Conservation (phyloP, 2,797 vertebrate species). For the Sebastes iracundus region DNA sequence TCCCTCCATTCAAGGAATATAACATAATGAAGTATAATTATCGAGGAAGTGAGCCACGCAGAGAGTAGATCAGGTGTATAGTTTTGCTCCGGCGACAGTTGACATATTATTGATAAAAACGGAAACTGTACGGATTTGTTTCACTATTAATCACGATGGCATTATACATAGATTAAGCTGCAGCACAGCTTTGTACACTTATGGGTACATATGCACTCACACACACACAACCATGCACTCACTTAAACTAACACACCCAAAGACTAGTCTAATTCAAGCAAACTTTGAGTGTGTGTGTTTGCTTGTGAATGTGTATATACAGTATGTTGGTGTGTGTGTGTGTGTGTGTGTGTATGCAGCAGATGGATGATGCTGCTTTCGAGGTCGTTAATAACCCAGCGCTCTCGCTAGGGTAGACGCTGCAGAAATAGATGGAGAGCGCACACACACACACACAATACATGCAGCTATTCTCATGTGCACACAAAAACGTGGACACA, state of each 20-base stretch:
- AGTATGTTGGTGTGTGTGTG: background rate
- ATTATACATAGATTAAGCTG: background rate
- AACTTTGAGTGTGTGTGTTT: background rate
- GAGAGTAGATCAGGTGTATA: background rate
- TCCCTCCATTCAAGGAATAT: background rate
- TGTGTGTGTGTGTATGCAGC: constrained; percentile 26
- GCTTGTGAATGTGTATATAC: background rate
- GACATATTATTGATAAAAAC: constrained; percentile 3
- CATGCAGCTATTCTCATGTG: background rate
- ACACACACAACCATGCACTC: background rate
- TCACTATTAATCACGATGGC: constrained; percentile 8
- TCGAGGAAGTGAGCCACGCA: background rate
- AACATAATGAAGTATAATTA: background rate
- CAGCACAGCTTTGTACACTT: background rate
- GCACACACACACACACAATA: background rate
- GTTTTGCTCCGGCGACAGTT: constrained; percentile 15
- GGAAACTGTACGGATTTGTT: constrained; percentile 2
- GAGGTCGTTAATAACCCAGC: constrained; percentile 56
- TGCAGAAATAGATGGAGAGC: constrained; percentile 19
- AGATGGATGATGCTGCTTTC: constrained; percentile 59
- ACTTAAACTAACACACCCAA: background rate
- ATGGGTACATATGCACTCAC: background rate
- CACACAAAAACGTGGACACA: background rate
- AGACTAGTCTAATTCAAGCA: constrained; percentile 3
- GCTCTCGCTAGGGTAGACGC: constrained; percentile 30